Evolutionary conservation across 1,140 invertebrate species (phyloP).

Genomic region (Bombus polaris): DNA sequence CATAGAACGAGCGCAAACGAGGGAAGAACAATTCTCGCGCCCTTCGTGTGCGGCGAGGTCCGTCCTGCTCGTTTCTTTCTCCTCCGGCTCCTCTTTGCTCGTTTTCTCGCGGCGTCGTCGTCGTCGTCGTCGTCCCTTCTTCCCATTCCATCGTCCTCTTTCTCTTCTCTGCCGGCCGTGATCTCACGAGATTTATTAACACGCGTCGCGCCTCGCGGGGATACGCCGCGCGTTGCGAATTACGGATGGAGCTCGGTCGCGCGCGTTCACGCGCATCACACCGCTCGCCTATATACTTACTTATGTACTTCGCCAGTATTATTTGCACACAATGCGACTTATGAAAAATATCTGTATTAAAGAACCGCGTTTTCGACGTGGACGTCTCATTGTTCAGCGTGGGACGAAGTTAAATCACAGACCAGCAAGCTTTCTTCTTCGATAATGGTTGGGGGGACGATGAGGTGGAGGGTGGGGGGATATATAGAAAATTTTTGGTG

Average conservation of each 20-base stretch:
- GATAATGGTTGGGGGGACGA: background rate
- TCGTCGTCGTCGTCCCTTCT: background rate
- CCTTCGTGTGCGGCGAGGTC: constrained; percentile 10
- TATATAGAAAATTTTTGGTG: no score
- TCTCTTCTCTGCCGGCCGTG: background rate
- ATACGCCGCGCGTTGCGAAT: constrained; percentile 46
- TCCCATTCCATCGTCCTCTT: background rate
- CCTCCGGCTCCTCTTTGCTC: background rate
- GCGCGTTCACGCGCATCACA: constrained; percentile 9
- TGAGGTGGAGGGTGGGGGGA: no score
- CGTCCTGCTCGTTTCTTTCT: constrained; percentile 22
- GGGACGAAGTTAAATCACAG: constrained; percentile 2
- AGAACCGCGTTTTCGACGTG: constrained; percentile 46
- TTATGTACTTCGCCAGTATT: no score
- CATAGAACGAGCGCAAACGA: background rate
- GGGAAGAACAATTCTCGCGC: constrained; percentile 34
- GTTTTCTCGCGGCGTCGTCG: constrained; percentile 9
- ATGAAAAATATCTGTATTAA: constrained; percentile 55
- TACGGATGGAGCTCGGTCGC: constrained; percentile 16
- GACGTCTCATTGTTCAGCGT: constrained; percentile 36
- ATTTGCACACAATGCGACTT: constrained; percentile 55
- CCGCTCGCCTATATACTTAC: background rate
- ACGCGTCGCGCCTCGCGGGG: constrained; percentile 46
- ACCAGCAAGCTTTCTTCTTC: background rate
- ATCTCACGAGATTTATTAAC: constrained; percentile 49